Percentiles rank a stretch among this genome's conserved stretches.
Evolutionary conservation across 2,888 invertebrate genomes (phyloP).

Genomic region (Idaea dimidiata): DNA sequence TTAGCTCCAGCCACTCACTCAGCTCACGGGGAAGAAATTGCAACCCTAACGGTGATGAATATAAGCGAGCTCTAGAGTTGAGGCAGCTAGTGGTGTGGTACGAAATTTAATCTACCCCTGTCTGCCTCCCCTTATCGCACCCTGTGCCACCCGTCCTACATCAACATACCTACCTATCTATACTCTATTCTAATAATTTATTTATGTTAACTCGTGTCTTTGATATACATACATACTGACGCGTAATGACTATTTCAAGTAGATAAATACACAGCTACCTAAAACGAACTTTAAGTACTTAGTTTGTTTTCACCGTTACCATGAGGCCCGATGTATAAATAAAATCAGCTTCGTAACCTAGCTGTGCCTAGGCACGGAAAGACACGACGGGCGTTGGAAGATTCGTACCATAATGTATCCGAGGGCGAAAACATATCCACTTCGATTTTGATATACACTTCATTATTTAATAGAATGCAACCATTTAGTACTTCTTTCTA

Average conservation of each 20-base stretch:
- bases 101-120: constrained; percentile 78
- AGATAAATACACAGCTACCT: background rate
- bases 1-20: constrained; percentile 30
- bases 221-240: constrained; percentile 33
- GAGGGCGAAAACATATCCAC: too few species aligned
- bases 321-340: constrained; percentile 54
- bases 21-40: constrained; percentile 60
- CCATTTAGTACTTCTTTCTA: too few species aligned
- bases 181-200: constrained; percentile 51
- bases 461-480: too few species aligned
- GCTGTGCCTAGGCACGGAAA: constrained; percentile 55
- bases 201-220: constrained; percentile 53
- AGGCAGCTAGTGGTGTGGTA: constrained; percentile 54
- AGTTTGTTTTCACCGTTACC: constrained; percentile 63
- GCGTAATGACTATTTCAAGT: constrained; percentile 34
- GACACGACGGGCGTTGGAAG: constrained; percentile 38
- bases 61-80: constrained; percentile 59
- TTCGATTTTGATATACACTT: too few species aligned
- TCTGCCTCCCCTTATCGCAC: constrained; percentile 52
- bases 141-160: constrained; percentile 31
- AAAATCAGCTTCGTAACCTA: constrained; percentile 27
- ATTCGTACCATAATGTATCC: constrained; percentile 7
- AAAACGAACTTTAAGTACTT: background rate
- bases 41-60: constrained; percentile 71
- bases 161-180: constrained; percentile 37